Evolutionary conservation across 2,113 vertebrate genomes (phyloP), one percentile per base, ranked within the genome.

Genomic region (Oreocharis arfaki): DNA sequence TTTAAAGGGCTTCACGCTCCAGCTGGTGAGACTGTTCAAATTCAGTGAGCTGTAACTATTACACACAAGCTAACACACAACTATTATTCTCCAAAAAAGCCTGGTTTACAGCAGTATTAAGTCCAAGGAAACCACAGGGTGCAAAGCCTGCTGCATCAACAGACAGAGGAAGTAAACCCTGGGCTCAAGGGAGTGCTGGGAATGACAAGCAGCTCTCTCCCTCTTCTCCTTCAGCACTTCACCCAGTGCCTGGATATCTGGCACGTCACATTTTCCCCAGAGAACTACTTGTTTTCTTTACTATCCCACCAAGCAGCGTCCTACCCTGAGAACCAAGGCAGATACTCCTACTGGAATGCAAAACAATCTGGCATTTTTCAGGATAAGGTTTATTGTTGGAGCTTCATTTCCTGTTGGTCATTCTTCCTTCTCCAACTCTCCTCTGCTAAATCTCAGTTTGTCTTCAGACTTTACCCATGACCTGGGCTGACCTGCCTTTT

Each of bases 331-430:
- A 96, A 97, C 89, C 30, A 84, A 77, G 39, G 27, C 41, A 92
- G 68, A 89, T 78, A 67, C 39, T 92, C 77, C 53, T 86, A 8
- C 35, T 95, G 93, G 96, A 97, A 97, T 95, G 86, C 89, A 96
- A 93, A 96, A 93, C 95, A 95, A 83, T 95, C 88, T 88, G 85
- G 63, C 83, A 71, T 95, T 93, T 96, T 93, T 96, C 93, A 93
- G 95, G 64, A 81, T 61, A 81, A 80, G 21, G 80, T 96, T 96
- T 95, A 71, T 84, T 96, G 83, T 84, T 92, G 80, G 27, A 84
- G 52, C 89, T 95, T 95, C 91, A 96, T 95, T 96, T 97, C 96
- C 96, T 95, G 91, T 87, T 71, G 76, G 80, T 90, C 81, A 27
- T 87, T 84, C 76, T 78, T 81, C 73, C 80, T 89, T 70, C 73